A percentile compares a stretch with the other conserved stretches of the same genome.
These are phyloP conservation scores for Mustela nigripes DNA, from an alignment of 2,113 vertebrate genomes.

Conservation along the genomic window DNA sequence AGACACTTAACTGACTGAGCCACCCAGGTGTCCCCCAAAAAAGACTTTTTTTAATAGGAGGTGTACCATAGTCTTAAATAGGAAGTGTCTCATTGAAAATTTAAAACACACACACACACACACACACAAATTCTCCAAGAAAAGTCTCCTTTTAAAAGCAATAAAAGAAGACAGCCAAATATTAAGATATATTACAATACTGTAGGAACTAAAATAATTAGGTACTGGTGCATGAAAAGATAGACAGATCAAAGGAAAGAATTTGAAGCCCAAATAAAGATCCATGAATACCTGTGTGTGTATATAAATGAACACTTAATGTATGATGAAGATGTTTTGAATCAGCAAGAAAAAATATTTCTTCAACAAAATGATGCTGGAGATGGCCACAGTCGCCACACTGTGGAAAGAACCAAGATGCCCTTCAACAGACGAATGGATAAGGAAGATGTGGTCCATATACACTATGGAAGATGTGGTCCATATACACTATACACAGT, in stretches of 20 bases:
- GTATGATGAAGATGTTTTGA: neutral
- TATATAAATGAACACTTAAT: neutral
- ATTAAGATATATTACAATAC: neutral
- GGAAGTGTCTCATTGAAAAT: neutral
- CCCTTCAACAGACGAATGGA: too few relatives aligned
- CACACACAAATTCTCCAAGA: neutral
- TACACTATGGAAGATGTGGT: too few relatives aligned
- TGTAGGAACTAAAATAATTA: neutral
- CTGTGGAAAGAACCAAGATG: too few relatives aligned
- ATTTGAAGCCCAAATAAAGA: neutral
- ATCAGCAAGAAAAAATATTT: neutral
- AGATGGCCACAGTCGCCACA: too few relatives aligned
- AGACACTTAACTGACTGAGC: neutral
- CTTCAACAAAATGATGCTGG: conserved; percentile 25
- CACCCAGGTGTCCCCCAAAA: neutral
- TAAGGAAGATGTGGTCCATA: too few relatives aligned
- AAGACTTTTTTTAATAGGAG: neutral
- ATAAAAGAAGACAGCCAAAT: neutral
- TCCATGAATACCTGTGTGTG: neutral
- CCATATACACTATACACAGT: too few relatives aligned
- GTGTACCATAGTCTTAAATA: neutral
- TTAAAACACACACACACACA: neutral
- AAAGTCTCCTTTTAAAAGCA: neutral
- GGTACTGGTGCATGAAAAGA: neutral
- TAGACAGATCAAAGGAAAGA: neutral